Conservation (phyloP, 2,888 invertebrate species). For the Yponomeuta cagnagella region DNA sequence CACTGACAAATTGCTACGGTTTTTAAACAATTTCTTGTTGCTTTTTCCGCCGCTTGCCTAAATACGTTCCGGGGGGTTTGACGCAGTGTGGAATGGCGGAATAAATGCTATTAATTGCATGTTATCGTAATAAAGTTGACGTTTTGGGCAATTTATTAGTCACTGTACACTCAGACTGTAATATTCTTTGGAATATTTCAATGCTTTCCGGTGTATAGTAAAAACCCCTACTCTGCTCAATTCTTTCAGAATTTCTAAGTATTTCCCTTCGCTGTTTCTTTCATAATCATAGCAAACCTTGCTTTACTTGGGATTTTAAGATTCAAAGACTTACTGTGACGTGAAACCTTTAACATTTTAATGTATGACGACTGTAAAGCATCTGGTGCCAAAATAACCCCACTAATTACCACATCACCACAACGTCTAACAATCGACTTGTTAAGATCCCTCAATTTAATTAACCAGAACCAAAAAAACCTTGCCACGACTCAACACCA, state of each 20-base stretch:
- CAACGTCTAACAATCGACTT: neutral
- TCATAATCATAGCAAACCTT: no score
- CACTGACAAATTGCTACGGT: slow-evolving; percentile 67
- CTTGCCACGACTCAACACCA: slow-evolving; percentile 26
- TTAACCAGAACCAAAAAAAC: neutral
- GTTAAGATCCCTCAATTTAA: neutral
- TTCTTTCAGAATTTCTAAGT: no score
- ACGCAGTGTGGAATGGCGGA: slow-evolving; percentile 33
- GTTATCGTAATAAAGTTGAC: slow-evolving; percentile 27
- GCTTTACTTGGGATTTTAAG: no score
- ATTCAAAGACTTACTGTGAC: no score
- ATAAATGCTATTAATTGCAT: slow-evolving; percentile 44
- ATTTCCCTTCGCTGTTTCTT: no score
- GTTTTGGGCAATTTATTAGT: slow-evolving; percentile 22
- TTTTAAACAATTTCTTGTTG: slow-evolving; percentile 47
- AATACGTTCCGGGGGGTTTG: slow-evolving; percentile 31
- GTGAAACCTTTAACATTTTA: no score
- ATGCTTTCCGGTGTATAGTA: no score
- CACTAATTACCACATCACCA: neutral
- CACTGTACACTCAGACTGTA: neutral
- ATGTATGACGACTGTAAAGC: neutral
- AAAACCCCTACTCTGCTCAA: no score
- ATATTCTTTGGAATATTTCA: neutral
- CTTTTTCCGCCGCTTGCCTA: slow-evolving; percentile 32
- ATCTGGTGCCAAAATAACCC: neutral